Percentiles rank a stretch among this genome's conserved stretches.
Conservation (phyloP, 2,888 invertebrate species). For the Morpho achilles region DNA sequence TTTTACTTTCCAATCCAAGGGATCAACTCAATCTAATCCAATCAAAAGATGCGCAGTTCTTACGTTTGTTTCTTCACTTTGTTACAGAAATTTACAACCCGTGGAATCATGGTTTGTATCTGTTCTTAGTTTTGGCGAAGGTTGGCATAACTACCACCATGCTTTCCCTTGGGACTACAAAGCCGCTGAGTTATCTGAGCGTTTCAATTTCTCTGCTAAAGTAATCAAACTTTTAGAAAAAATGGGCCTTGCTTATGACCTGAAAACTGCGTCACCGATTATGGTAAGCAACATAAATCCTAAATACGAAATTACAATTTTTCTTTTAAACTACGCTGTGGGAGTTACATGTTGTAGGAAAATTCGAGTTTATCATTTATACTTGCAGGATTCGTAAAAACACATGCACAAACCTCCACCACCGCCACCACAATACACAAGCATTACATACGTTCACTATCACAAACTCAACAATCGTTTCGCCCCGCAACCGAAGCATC, state of each 20-base stretch:
- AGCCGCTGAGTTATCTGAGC: conserved; percentile 88
- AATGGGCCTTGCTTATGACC: conserved; percentile 82
- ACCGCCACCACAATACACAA: no score
- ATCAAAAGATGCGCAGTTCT: not conserved
- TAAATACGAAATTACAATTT: no score
- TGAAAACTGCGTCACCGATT: conserved; percentile 70
- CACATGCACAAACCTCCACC: no score
- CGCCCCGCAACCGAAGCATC: no score
- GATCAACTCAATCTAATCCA: no score
- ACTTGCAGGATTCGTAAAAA: no score
- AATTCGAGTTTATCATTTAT: no score
- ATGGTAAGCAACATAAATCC: conserved; percentile 39
- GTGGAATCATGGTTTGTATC: conserved; percentile 88
- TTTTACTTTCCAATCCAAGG: no score
- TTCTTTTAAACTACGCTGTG: no score
- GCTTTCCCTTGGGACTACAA: conserved; percentile 96
- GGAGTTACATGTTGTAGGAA: no score
- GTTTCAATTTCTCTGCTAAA: conserved; percentile 80
- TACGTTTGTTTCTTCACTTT: conserved; percentile 2
- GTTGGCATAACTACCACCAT: conserved; percentile 97
- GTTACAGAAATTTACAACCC: conserved; percentile 84
- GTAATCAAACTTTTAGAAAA: conserved; percentile 81
- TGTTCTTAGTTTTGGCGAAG: conserved; percentile 86
- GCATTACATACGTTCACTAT: no score
- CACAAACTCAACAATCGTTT: no score